Evolutionary conservation across 2,888 invertebrate species (phyloP).

Genomic region (Caenorhabditis sp.): DNA sequence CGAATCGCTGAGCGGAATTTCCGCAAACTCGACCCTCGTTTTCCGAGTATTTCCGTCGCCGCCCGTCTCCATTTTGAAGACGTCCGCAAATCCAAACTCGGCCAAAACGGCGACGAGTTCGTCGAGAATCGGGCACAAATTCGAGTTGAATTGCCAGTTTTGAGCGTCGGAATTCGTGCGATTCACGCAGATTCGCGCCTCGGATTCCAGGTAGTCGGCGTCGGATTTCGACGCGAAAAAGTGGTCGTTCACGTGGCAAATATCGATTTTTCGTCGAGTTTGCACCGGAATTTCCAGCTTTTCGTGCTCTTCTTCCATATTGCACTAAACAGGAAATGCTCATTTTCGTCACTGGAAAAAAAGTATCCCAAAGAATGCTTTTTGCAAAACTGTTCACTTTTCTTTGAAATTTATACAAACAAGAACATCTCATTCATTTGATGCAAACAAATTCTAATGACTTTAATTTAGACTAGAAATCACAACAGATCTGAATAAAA

Average conservation of each 20-base stretch:
- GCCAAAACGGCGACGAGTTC: constrained; percentile 27
- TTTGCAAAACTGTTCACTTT: background rate
- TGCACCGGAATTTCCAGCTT: background rate
- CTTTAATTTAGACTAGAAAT: background rate
- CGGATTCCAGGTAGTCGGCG: constrained; percentile 32
- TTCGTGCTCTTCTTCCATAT: too few species aligned
- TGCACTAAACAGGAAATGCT: too few species aligned
- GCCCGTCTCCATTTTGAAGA: constrained; percentile 2
- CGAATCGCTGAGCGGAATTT: constrained; percentile 24
- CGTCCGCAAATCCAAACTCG: constrained; percentile 40
- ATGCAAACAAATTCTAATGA: background rate
- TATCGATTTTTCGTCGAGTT: constrained; percentile 21
- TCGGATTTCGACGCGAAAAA: constrained; percentile 46
- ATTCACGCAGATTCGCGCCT: constrained; percentile 27
- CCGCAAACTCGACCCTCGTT: background rate
- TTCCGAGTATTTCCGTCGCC: background rate
- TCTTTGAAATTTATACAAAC: too few species aligned
- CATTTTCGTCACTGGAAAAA: background rate
- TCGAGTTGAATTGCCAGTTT: constrained; percentile 48
- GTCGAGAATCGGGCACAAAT: constrained; percentile 27
- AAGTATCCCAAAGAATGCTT: background rate
- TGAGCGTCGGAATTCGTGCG: constrained; percentile 1
- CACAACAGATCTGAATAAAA: background rate
- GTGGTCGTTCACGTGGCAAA: constrained; percentile 26
- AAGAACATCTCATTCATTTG: background rate